These are phyloP conservation scores for Monoplex corrugatus DNA, from an alignment of 2,888 invertebrate genomes.

Conservation along the genomic window DNA sequence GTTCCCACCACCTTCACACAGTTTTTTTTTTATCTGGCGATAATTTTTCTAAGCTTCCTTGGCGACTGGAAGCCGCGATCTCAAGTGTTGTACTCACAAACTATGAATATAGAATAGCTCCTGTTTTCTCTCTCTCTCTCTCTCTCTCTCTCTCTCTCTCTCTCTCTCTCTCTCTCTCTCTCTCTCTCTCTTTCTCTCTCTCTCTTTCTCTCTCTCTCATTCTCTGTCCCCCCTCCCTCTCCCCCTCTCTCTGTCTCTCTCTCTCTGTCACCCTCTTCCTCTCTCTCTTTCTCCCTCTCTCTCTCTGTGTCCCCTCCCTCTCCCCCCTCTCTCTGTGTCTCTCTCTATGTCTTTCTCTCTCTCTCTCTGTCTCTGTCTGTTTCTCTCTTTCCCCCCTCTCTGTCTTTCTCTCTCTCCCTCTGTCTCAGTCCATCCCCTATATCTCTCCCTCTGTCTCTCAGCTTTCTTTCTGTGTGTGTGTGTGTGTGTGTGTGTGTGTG, in stretches of 20 bases:
- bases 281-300: constrained; percentile 7
- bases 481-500: too few species aligned
- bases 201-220: background rate
- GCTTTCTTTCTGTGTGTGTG: too few species aligned
- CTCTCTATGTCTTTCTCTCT: background rate
- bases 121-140: background rate
- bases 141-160: background rate
- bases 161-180: background rate
- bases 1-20: too few species aligned
- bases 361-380: background rate
- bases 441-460: background rate
- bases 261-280: background rate
- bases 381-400: background rate
- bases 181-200: background rate
- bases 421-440: background rate
- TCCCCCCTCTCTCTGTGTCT: background rate
- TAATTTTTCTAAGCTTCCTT: too few species aligned
- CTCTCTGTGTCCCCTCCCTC: background rate
- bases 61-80: too few species aligned
- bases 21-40: too few species aligned
- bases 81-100: too few species aligned
- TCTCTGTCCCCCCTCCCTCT: background rate
- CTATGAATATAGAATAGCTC: too few species aligned
- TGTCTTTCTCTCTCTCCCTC: background rate
- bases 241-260: background rate